Evolutionary conservation across 2,113 vertebrate species (phyloP).

Genomic region (Glareola pratincola): DNA sequence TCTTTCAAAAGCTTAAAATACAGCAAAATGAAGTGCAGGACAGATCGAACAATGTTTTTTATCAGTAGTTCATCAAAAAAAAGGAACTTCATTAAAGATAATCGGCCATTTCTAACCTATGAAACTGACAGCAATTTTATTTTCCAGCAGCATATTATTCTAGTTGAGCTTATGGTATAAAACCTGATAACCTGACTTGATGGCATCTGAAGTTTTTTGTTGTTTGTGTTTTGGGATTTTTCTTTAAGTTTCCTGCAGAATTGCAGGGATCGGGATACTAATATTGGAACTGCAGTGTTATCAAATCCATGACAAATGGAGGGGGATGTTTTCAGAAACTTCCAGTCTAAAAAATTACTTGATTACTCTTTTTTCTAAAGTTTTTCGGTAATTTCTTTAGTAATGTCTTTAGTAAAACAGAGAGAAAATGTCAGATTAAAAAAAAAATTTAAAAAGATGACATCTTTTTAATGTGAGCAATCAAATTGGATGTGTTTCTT

Average conservation of each 20-base stretch:
- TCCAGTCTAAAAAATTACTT: not conserved
- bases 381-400: not conserved
- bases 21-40: not conserved
- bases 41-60: not conserved
- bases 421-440: rapidly evolving
- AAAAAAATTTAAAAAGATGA: not conserved
- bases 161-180: not conserved
- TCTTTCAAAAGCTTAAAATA: not conserved
- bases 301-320: not conserved
- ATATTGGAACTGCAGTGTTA: not conserved
- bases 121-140: not conserved
- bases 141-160: not conserved
- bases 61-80: not conserved
- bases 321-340: not conserved
- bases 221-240: not conserved
- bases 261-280: not conserved
- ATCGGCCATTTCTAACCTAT: not conserved
- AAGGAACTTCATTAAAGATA: not conserved
- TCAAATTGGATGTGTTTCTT: not conserved
- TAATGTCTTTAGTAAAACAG: not conserved
- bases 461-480: too few relatives aligned
- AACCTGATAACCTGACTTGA: not conserved
- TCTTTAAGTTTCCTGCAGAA: not conserved
- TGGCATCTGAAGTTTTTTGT: not conserved
- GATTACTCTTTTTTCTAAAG: not conserved